Conservation (phyloP, 2,113 vertebrate species). For the Furnarius figulus region DNA sequence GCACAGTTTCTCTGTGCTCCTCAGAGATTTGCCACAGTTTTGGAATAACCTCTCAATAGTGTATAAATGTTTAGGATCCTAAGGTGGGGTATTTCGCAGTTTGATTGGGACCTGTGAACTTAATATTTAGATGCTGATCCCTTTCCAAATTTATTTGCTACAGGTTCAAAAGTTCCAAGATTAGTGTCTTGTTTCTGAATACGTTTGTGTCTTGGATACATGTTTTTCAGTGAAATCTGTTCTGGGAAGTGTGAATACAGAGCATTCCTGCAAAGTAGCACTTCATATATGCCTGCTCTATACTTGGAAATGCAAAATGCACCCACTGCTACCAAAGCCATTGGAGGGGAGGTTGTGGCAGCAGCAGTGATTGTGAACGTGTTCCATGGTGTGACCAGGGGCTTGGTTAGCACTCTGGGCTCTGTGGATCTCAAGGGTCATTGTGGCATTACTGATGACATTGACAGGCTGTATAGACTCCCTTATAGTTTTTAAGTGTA, state of each 20-base stretch:
- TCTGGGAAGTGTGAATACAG: background rate
- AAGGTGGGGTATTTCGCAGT: background rate
- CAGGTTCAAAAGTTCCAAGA: background rate
- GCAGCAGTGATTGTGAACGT: background rate
- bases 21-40: background rate
- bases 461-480: background rate
- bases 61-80: background rate
- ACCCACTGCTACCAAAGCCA: background rate
- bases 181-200: background rate
- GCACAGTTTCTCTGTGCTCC: background rate
- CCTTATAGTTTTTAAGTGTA: slow-evolving; percentile 9
- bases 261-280: background rate
- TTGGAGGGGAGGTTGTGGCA: background rate
- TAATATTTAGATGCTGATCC: background rate
- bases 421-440: background rate
- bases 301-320: background rate
- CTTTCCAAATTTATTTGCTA: background rate
- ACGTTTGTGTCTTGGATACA: background rate
- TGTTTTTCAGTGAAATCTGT: background rate
- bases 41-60: background rate
- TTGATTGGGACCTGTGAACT: background rate
- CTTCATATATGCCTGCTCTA: background rate
- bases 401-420: background rate
- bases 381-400: background rate
- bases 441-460: background rate